Conservation (phyloP, 1,140 invertebrate genomes). For the Portunus trituberculatus region DNA sequence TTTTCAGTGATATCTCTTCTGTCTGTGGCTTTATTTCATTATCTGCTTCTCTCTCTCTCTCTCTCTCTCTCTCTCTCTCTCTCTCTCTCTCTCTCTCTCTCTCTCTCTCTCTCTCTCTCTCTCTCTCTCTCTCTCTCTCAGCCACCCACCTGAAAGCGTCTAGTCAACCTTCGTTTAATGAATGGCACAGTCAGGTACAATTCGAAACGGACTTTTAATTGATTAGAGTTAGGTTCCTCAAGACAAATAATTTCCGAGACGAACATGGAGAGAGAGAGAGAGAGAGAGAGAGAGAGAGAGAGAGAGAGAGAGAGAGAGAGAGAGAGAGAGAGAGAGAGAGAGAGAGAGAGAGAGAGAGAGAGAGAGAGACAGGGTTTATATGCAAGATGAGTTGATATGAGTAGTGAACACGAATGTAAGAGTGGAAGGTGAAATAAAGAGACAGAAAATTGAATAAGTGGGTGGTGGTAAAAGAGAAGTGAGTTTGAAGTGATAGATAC, state of each 20-base stretch:
- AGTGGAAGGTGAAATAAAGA: not conserved
- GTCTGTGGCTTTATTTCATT: not conserved
- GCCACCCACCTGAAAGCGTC: not conserved
- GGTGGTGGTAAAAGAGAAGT: not conserved
- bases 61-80: conserved; percentile 42
- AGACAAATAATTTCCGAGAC: conserved; percentile 56
- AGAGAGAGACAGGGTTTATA: not conserved
- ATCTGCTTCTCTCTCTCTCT: not conserved
- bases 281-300: not conserved
- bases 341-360: not conserved
- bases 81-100: not conserved
- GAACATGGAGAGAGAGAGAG: not conserved
- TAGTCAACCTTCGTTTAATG: conserved; percentile 30
- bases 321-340: not conserved
- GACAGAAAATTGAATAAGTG: not conserved
- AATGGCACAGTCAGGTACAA: conserved; percentile 61
- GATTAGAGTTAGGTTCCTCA: conserved; percentile 42
- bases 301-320: not conserved
- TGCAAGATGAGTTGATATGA: not conserved
- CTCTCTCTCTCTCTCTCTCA: not conserved
- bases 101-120: not conserved
- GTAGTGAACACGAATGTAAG: not conserved
- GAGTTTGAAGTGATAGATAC: not conserved
- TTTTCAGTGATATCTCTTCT: not conserved
- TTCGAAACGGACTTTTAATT: conserved; percentile 60